phyloP scores from a whole-genome alignment of 2,113 vertebrate species.

The Trichechus manatus region DNA sequence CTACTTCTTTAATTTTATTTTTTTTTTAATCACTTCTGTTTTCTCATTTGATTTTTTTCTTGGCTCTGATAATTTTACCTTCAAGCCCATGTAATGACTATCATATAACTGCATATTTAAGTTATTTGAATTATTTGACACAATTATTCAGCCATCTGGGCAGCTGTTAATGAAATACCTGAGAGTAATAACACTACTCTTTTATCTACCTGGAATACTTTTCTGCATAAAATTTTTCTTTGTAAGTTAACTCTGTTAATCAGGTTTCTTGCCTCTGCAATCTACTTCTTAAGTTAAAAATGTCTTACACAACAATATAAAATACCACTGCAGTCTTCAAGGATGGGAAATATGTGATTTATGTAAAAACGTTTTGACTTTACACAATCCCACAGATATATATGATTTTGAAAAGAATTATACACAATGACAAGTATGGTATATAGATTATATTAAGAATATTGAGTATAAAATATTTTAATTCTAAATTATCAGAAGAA shows the following conservation, averaged over 20 bases:
- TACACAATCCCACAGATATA: slow-evolving; percentile 48
- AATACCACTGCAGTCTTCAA: neutral
- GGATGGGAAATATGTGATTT: slow-evolving; percentile 49
- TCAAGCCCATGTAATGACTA: slow-evolving; percentile 33
- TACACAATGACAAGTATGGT: slow-evolving; percentile 59
- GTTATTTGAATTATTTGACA: slow-evolving; percentile 67
- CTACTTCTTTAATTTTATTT: neutral
- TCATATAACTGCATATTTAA: slow-evolving; percentile 65
- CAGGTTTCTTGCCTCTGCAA: slow-evolving; percentile 34
- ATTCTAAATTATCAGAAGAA: slow-evolving; percentile 77
- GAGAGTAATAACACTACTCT: slow-evolving; percentile 78
- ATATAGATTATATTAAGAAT: slow-evolving; percentile 67
- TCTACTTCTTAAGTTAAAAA: slow-evolving; percentile 55
- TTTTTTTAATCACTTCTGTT: neutral
- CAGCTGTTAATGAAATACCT: slow-evolving; percentile 69
- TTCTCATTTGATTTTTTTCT: neutral
- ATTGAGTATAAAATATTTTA: slow-evolving; percentile 68
- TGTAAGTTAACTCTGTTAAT: slow-evolving; percentile 48
- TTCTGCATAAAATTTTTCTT: slow-evolving; percentile 46
- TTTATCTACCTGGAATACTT: slow-evolving; percentile 72
- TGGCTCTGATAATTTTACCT: slow-evolving; percentile 32
- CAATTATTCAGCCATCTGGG: slow-evolving; percentile 50
- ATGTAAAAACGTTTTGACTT: slow-evolving; percentile 47
- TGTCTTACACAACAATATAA: neutral
- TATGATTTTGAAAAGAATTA: slow-evolving; percentile 63